These are phyloP conservation scores for Lomographa bimaculata DNA, from an alignment of 2,888 invertebrate genomes.

Conservation along the genomic window DNA sequence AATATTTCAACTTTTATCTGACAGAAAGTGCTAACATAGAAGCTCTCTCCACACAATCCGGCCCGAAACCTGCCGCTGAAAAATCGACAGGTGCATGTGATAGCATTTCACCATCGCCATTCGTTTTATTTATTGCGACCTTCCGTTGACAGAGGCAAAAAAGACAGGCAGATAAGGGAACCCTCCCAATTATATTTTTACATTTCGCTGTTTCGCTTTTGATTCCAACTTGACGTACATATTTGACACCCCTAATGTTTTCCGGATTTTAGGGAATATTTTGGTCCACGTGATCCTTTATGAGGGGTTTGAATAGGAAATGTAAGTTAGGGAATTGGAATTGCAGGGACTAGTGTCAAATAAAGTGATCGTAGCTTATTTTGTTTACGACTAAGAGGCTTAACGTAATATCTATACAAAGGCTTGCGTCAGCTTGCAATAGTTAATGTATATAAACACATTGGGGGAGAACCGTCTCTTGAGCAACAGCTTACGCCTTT, in stretches of 20 bases:
- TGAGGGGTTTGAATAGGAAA: slow-evolving; percentile 9
- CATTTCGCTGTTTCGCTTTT: slow-evolving; percentile 9
- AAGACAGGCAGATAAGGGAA: slow-evolving; percentile 51
- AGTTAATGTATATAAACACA: no score
- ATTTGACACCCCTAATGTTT: slow-evolving; percentile 18
- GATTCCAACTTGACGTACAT: slow-evolving; percentile 7
- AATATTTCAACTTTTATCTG: slow-evolving; percentile 14
- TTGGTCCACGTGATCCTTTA: background rate
- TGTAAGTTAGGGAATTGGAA: slow-evolving; percentile 3
- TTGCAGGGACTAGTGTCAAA: slow-evolving; percentile 7
- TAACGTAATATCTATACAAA: no score
- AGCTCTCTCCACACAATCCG: slow-evolving; percentile 42
- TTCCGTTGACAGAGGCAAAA: slow-evolving; percentile 50
- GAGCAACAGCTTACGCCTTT: no score
- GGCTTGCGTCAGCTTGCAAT: no score
- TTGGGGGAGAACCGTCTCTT: no score
- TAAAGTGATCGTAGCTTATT: slow-evolving; percentile 9
- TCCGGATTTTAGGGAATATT: slow-evolving; percentile 8
- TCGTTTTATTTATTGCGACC: slow-evolving; percentile 68
- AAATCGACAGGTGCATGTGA: slow-evolving; percentile 75
- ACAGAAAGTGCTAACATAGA: slow-evolving; percentile 20
- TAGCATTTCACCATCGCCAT: slow-evolving; percentile 60
- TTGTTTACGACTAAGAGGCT: no score
- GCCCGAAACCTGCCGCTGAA: slow-evolving; percentile 45
- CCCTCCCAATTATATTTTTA: slow-evolving; percentile 54